Evolutionary conservation across 2,797 vertebrate genomes (phyloP).

Genomic region (Neopelma chrysocephalum): DNA sequence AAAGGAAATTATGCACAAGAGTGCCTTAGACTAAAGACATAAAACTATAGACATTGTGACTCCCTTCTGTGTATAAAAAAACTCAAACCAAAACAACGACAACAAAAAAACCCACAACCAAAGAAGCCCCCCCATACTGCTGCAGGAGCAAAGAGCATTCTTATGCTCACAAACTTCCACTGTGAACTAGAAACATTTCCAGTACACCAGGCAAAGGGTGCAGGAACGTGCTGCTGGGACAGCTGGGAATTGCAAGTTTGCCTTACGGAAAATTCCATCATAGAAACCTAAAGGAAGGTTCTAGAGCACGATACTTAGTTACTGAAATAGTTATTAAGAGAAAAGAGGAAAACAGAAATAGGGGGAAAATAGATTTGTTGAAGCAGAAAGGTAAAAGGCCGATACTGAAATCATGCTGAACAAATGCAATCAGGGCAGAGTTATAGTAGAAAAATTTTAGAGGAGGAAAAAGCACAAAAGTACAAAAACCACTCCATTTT

Average conservation of each 20-base stretch:
- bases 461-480: background rate
- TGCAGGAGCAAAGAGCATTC: background rate
- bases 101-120: background rate
- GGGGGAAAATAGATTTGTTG: background rate
- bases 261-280: background rate
- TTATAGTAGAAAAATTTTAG: background rate
- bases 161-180: background rate
- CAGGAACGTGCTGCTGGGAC: background rate
- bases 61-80: background rate
- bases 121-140: background rate
- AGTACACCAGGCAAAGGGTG: background rate
- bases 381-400: background rate
- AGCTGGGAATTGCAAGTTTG: background rate
- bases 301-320: background rate
- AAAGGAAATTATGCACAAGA: background rate
- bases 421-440: background rate
- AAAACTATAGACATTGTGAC: background rate
- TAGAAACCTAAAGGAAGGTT: background rate
- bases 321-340: background rate
- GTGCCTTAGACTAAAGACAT: background rate
- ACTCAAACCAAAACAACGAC: background rate
- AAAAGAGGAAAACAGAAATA: background rate
- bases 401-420: background rate
- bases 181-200: background rate
- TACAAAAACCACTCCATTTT: background rate